Conservation (phyloP, 1,140 invertebrate genomes). For the Centruroides sculpturatus region DNA sequence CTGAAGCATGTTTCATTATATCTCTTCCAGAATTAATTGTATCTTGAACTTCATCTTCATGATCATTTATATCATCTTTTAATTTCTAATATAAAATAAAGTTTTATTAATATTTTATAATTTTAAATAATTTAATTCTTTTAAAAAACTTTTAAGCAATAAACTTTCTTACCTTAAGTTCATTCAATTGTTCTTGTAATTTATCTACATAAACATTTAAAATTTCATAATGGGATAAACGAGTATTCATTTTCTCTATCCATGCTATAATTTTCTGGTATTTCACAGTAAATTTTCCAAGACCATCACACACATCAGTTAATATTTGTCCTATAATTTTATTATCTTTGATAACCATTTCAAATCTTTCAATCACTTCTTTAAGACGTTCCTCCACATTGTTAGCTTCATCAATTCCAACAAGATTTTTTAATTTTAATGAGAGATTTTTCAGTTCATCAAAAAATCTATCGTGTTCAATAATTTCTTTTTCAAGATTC, state of each 20-base stretch:
- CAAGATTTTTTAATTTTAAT: slow-evolving; percentile 65
- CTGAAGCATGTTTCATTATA: slow-evolving; percentile 81
- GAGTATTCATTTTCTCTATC: slow-evolving; percentile 77
- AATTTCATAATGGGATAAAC: slow-evolving; percentile 58
- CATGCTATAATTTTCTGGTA: slow-evolving; percentile 81
- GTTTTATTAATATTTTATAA: not conserved
- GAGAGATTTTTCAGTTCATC: slow-evolving; percentile 74
- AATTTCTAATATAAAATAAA: slow-evolving; percentile 1
- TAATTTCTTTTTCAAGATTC: slow-evolving; percentile 64
- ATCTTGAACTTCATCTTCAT: slow-evolving; percentile 1
- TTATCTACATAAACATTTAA: slow-evolving; percentile 80
- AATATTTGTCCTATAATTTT: slow-evolving; percentile 60
- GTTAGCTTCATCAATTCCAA: slow-evolving; percentile 79
- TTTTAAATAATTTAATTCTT: not conserved
- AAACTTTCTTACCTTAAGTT: slow-evolving; percentile 52
- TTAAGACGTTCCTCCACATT: slow-evolving; percentile 70
- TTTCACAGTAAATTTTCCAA: slow-evolving; percentile 67
- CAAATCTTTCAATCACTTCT: slow-evolving; percentile 65
- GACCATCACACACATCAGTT: slow-evolving; percentile 57
- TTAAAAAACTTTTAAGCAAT: not conserved
- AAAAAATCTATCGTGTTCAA: slow-evolving; percentile 67
- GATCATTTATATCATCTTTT: slow-evolving; percentile 1
- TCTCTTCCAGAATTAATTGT: slow-evolving; percentile 52
- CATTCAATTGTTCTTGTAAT: slow-evolving; percentile 77
- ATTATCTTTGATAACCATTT: slow-evolving; percentile 63